A percentile compares a stretch with the other conserved stretches of the same genome.
phyloP scores from a whole-genome alignment of 2,888 invertebrate species.

The Pecten maximus region DNA sequence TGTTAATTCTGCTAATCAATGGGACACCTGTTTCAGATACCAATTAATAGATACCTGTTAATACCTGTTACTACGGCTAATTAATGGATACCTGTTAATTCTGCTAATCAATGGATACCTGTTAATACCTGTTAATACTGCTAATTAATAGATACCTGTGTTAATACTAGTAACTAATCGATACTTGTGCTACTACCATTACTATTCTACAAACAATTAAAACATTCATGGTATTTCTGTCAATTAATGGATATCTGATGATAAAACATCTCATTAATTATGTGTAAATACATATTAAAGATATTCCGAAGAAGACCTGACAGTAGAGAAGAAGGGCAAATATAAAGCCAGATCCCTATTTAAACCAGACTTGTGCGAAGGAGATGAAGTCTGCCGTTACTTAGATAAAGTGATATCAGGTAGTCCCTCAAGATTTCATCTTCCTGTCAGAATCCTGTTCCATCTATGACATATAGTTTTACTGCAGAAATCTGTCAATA shows the following conservation, averaged over 20 bases:
- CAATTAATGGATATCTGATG: background rate
- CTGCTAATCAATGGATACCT: background rate
- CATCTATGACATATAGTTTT: background rate
- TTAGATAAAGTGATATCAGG: background rate
- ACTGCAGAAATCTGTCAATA: background rate
- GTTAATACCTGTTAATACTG: background rate
- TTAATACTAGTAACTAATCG: too few species aligned
- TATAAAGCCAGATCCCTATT: background rate
- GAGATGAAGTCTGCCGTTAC: background rate
- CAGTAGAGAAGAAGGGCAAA: background rate
- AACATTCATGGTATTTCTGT: too few species aligned
- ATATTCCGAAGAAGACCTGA: background rate
- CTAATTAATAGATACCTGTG: background rate
- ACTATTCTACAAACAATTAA: too few species aligned
- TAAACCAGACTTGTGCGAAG: background rate
- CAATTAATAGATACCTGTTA: background rate
- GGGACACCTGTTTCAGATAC: background rate
- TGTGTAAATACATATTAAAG: too few species aligned
- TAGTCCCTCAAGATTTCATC: constrained; percentile 4
- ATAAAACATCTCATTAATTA: too few species aligned
- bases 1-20: background rate
- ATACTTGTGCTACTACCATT: too few species aligned
- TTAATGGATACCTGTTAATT: background rate
- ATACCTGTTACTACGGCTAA: background rate
- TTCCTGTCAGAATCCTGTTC: background rate